Percentiles rank a stretch among this genome's conserved stretches.
Evolutionary conservation across 2,113 vertebrate species (phyloP).

Genomic region (Galbula dea): DNA sequence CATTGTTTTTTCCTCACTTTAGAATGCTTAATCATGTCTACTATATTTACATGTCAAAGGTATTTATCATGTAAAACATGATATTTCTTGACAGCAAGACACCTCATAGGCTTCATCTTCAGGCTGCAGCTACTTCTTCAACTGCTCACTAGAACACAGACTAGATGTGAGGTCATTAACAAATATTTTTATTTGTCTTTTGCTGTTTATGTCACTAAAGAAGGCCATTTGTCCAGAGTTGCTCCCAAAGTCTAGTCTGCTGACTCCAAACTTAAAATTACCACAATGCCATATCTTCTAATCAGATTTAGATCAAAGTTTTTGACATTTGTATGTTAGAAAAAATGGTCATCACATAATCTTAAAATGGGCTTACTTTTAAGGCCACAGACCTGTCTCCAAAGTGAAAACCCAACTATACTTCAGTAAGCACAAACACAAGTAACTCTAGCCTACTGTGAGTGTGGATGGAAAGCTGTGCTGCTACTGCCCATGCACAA

Average conservation of each 20-base stretch:
- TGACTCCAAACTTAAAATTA: background rate
- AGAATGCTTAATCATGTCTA: background rate
- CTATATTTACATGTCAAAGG: background rate
- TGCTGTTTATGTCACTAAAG: background rate
- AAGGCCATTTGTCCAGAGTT: background rate
- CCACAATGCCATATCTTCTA: background rate
- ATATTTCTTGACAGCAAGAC: background rate
- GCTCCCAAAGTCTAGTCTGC: background rate
- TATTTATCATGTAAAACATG: background rate
- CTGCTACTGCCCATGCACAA: background rate
- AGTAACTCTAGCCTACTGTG: background rate
- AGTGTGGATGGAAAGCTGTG: background rate
- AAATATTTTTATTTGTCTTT: too few species aligned
- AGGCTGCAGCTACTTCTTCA: background rate
- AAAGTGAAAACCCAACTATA: background rate
- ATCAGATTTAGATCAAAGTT: background rate
- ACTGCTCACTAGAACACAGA: background rate
- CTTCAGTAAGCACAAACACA: background rate
- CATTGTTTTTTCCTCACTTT: background rate
- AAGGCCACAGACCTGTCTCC: background rate
- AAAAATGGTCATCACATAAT: background rate
- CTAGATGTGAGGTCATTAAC: background rate
- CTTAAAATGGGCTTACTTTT: background rate
- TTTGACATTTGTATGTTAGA: background rate
- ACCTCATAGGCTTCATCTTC: background rate